Evolutionary conservation across 2,888 invertebrate genomes (phyloP).

Genomic region (Drosophila hamatofila): DNA sequence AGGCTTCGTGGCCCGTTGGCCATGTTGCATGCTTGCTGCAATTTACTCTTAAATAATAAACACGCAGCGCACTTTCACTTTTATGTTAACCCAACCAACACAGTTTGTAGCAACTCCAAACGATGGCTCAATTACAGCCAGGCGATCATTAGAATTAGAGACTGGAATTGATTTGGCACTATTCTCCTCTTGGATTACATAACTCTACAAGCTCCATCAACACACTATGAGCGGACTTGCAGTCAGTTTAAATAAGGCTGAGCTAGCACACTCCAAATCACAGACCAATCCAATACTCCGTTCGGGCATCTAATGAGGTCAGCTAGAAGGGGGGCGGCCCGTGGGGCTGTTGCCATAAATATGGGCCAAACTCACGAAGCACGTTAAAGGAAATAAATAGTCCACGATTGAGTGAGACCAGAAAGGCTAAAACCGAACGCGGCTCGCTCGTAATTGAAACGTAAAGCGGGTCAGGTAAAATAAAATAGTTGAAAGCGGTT

Average conservation of each 20-base stretch:
- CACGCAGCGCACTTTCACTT: conserved; percentile 72
- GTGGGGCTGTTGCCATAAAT: conserved; percentile 39
- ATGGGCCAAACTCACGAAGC: conserved; percentile 73
- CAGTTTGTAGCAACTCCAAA: background rate
- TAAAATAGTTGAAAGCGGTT: conserved; percentile 37
- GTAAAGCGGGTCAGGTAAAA: conserved; percentile 62
- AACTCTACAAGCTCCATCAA: background rate
- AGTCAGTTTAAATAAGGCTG: conserved; percentile 36
- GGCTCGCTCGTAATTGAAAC: conserved; percentile 66
- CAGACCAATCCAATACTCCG: conserved; percentile 8
- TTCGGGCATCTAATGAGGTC: conserved; percentile 66
- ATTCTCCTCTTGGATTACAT: conserved; percentile 50
- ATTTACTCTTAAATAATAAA: conserved; percentile 71
- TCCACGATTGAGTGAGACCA: conserved; percentile 15
- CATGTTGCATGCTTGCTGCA: conserved; percentile 69
- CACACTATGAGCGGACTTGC: background rate
- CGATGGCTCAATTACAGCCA: conserved; percentile 44
- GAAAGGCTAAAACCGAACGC: conserved; percentile 23
- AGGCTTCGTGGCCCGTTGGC: background rate
- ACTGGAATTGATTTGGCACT: background rate
- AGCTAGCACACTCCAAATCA: conserved; percentile 57
- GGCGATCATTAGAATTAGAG: conserved; percentile 11
- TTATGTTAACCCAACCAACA: conserved; percentile 57
- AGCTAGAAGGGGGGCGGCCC: conserved; percentile 14
- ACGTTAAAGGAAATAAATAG: conserved; percentile 25